These are phyloP conservation scores for Propithecus coquereli DNA, from an alignment of 2,113 vertebrate genomes.

Conservation along the genomic window DNA sequence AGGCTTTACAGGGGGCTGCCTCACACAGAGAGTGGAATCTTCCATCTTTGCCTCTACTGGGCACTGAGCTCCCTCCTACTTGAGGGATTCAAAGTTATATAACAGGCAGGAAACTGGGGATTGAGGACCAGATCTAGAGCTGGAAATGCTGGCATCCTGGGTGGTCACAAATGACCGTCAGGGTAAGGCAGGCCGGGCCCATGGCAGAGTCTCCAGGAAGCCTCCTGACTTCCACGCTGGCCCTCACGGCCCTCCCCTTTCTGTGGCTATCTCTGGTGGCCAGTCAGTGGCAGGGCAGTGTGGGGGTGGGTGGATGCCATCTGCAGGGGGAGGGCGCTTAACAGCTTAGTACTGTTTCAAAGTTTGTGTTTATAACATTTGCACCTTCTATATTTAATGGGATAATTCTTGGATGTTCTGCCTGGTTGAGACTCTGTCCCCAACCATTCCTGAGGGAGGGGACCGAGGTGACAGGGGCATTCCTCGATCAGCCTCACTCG, in stretches of 20 bases:
- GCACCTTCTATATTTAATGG: background rate
- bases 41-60: background rate
- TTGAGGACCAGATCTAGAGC: background rate
- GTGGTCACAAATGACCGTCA: background rate
- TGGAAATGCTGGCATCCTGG: background rate
- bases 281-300: background rate
- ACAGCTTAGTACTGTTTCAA: background rate
- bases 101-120: background rate
- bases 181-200: background rate
- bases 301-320: too few species aligned
- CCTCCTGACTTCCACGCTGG: background rate
- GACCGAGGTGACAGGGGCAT: background rate
- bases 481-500: too few species aligned
- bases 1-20: background rate
- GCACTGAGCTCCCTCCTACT: background rate
- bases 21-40: background rate
- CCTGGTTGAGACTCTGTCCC: background rate
- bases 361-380: background rate
- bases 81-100: background rate
- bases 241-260: background rate
- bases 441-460: background rate
- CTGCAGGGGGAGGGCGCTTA: accelerated
- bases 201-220: background rate
- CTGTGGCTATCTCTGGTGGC: background rate
- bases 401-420: background rate